Percentiles rank a stretch among this genome's conserved stretches.
These are phyloP conservation scores for Drosophila nebulosa DNA, from an alignment of 1,140 invertebrate genomes.

Conservation along the genomic window DNA sequence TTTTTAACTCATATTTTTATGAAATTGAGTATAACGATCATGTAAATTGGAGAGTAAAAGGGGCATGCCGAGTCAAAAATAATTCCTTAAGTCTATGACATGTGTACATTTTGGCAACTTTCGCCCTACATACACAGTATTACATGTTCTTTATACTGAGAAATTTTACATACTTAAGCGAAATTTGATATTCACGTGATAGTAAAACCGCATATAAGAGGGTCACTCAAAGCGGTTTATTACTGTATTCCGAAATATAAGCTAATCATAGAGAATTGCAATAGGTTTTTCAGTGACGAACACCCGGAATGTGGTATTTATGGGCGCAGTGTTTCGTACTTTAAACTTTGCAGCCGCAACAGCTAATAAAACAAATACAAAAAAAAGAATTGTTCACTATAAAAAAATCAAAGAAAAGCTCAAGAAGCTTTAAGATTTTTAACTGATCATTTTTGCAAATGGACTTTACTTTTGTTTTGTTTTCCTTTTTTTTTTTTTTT, in stretches of 20 bases:
- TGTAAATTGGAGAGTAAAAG: too few relatives aligned
- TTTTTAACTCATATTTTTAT: too few relatives aligned
- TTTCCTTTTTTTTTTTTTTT: constrained; percentile 20
- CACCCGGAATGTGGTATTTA: not conserved
- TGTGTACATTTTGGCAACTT: too few relatives aligned
- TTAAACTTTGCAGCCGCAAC: not conserved
- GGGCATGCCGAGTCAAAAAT: too few relatives aligned
- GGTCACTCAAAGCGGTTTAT: too few relatives aligned
- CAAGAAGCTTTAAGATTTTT: not conserved
- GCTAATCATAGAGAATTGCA: not conserved
- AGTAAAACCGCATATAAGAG: too few relatives aligned
- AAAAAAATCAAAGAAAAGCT: not conserved
- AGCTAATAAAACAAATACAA: not conserved
- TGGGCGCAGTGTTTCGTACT: not conserved
- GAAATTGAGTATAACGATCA: too few relatives aligned
- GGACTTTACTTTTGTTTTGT: constrained; percentile 12
- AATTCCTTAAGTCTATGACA: too few relatives aligned
- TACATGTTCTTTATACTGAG: too few relatives aligned
- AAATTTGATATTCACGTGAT: too few relatives aligned
- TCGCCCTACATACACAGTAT: too few relatives aligned
- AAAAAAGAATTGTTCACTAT: not conserved
- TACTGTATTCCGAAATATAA: not conserved
- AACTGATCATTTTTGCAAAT: not conserved
- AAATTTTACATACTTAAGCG: too few relatives aligned
- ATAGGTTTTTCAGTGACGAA: not conserved